Evolutionary conservation across 1,140 invertebrate genomes (phyloP).

Genomic region (Aphidius ervi): DNA sequence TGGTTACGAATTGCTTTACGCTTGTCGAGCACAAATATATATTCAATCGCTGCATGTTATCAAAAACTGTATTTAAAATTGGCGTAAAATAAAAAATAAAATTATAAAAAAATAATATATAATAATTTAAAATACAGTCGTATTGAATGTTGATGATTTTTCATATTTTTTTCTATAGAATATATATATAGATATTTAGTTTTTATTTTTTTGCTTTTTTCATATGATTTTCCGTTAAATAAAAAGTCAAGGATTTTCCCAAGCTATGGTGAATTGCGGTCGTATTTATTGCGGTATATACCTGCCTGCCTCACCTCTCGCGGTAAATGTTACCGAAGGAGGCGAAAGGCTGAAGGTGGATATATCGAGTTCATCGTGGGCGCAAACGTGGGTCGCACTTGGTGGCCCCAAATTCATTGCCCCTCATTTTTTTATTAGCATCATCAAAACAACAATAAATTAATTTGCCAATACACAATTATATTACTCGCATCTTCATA

Average conservation of each 20-base stretch:
- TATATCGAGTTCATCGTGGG: constrained; percentile 15
- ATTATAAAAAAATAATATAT: constrained; percentile 2
- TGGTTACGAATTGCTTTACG: constrained; percentile 18
- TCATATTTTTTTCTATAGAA: too few relatives aligned
- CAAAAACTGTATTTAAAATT: constrained; percentile 14
- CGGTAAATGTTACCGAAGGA: neutral
- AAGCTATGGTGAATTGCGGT: neutral
- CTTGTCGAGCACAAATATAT: constrained; percentile 12
- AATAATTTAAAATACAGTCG: neutral
- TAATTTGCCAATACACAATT: neutral
- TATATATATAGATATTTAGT: too few relatives aligned
- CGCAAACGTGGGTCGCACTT: constrained; percentile 19
- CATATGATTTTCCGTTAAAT: too few relatives aligned
- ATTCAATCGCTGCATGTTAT: constrained; percentile 18
- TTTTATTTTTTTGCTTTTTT: too few relatives aligned
- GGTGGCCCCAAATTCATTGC: constrained; percentile 16
- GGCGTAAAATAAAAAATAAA: neutral
- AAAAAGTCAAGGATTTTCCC: neutral
- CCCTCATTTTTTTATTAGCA: neutral
- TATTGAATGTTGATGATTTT: constrained; percentile 1
- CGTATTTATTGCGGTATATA: constrained; percentile 4
- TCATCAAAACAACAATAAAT: neutral
- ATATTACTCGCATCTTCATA: too few relatives aligned
- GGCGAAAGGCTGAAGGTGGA: constrained; percentile 17
- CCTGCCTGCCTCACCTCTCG: neutral